A percentile compares a stretch with the other conserved stretches of the same genome.
These are phyloP conservation scores for Cyprinus carpio DNA, from an alignment of 2,113 vertebrate genomes.

Conservation along the genomic window DNA sequence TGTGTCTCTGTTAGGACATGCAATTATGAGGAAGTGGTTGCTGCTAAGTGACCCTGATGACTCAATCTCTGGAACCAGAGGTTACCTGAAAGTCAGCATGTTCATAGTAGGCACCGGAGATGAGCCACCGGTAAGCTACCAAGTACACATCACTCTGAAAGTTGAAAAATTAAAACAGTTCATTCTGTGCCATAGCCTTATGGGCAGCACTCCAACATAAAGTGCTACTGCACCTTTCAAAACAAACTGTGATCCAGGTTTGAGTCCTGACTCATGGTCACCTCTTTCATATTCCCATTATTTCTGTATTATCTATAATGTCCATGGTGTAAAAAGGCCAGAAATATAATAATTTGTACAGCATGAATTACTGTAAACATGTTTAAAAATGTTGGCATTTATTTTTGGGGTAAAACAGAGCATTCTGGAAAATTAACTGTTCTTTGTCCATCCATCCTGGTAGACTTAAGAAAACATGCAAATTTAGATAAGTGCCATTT, in stretches of 20 bases:
- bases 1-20: constrained; percentile 78
- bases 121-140: constrained; percentile 81
- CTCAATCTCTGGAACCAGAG: constrained; percentile 83
- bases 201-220: too few species aligned
- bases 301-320: background rate
- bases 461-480: too few species aligned
- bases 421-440: too few species aligned
- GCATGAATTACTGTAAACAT: background rate
- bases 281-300: too few species aligned
- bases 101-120: constrained; percentile 89
- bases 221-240: background rate
- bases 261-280: background rate
- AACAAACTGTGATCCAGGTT: background rate
- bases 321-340: background rate
- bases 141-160: background rate
- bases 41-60: constrained; percentile 91
- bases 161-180: background rate
- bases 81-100: constrained; percentile 97
- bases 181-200: background rate
- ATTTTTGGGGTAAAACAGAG: too few species aligned
- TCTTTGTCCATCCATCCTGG: too few species aligned
- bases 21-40: constrained; percentile 93
- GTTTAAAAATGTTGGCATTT: too few species aligned
- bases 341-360: background rate
- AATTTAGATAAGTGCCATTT: too few species aligned